Base-by-base conservation (phyloP, 1,140 invertebrate species). In the Cotesia glomerata region DNA sequence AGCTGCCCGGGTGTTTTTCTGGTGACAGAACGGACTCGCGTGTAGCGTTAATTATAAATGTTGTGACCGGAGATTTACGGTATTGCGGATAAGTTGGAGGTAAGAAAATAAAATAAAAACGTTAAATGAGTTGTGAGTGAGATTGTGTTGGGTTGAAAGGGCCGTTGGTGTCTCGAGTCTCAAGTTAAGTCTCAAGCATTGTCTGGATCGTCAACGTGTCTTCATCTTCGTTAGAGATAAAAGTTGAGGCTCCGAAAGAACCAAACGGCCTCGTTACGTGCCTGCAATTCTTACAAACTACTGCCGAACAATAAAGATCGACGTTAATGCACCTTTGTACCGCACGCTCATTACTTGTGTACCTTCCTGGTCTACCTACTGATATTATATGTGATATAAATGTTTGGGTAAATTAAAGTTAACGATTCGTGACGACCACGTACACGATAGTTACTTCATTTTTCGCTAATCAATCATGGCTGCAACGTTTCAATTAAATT, bases 341-440 rank as follows among this genome's bases (percentile, higher is more conserved):
- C 26, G 26, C 26, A 26, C 26, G 1, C 26, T 26, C 26, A 2
- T 26, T 26, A 26, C 26, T 26, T 26, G 26, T 26, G 26, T 26
- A 26, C 26, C 26, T 26, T 26, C 1, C 26, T 26, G 26, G 75
- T 45, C 7, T 45, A 45, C 39, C 7, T 11, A 45, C 2, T 45
- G 39, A 9, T 45, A 11, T 45, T 45, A 45, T 76, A 74, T 65
- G 64, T 70, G 72, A 74, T 77, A 13, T 51, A 51, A 80, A 79
- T 76, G 72, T 74, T 75, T 74, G 77, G 76, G 78, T 80, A 80
- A 80, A 80, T 80, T 79, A 75, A 59, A 74, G 78, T 80, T 81
- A 79, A 81, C 79, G 78, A 79, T 72, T 77, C 78, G 77, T 78
- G 39, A 45, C 39, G 39, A 45, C 8, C 5, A 45, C 39, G 8